Evolutionary conservation across 2,113 vertebrate species (phyloP).

Genomic region (Neopipo cinnamomea): DNA sequence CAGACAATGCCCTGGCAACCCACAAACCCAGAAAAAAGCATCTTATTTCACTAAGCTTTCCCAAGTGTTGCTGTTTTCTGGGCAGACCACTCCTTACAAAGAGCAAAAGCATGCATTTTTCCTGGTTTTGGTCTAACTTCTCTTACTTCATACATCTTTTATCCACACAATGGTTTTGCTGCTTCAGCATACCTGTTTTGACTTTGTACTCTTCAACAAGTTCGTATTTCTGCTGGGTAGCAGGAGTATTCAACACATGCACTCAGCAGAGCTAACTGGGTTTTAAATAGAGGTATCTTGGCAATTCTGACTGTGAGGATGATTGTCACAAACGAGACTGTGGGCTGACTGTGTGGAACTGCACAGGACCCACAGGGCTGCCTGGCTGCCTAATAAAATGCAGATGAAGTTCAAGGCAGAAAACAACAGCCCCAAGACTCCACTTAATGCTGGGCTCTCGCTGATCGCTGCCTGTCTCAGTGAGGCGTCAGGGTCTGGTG

Average conservation of each 20-base stretch:
- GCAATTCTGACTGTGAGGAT: background rate
- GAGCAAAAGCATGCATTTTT: background rate
- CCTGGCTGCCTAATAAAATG: background rate
- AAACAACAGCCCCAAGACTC: background rate
- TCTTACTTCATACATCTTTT: background rate
- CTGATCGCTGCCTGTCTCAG: background rate
- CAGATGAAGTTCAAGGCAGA: background rate
- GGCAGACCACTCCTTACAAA: background rate
- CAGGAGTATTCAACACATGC: background rate
- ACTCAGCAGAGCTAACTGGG: background rate
- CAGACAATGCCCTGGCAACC: constrained; percentile 27
- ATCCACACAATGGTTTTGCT: background rate
- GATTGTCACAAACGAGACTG: background rate
- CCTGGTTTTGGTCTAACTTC: background rate
- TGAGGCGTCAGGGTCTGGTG: fast-evolving
- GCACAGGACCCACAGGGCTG: background rate
- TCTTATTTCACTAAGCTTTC: background rate
- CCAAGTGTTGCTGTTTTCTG: background rate
- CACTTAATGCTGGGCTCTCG: background rate
- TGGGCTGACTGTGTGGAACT: background rate
- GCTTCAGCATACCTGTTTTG: background rate
- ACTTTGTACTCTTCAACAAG: background rate
- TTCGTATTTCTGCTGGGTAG: background rate
- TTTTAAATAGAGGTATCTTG: background rate
- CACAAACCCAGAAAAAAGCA: background rate